phyloP scores from a whole-genome alignment of 2,113 vertebrate species.

The Paramormyrops kingsleyae region DNA sequence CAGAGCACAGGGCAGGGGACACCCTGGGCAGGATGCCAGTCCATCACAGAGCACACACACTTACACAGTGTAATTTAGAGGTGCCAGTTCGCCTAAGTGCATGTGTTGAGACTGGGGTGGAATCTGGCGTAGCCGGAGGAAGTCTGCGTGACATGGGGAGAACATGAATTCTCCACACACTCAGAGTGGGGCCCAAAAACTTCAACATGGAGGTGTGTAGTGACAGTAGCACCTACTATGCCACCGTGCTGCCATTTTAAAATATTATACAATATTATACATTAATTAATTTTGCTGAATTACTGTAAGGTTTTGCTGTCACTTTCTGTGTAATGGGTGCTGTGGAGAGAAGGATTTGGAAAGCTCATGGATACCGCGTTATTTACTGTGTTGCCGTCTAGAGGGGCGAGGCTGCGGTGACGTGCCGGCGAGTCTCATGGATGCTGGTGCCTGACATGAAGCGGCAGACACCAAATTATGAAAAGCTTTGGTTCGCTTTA shows the following conservation, averaged over 20 bases:
- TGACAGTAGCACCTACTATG: neutral
- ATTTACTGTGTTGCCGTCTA: neutral
- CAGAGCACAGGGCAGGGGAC: no score
- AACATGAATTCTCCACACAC: neutral
- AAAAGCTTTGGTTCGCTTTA: neutral
- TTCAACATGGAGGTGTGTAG: neutral
- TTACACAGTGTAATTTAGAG: neutral
- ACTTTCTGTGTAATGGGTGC: neutral
- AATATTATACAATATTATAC: neutral
- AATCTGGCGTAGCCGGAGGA: neutral
- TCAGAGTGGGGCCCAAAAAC: neutral
- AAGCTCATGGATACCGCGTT: neutral
- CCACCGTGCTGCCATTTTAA: neutral
- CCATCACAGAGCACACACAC: neutral
- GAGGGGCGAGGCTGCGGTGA: neutral
- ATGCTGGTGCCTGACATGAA: neutral
- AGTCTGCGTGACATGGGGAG: neutral
- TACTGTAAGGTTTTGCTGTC: neutral
- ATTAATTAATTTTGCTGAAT: neutral
- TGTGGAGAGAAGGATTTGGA: neutral
- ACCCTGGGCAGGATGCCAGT: neutral
- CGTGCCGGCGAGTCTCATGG: neutral
- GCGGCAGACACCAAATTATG: neutral
- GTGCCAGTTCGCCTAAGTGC: neutral
- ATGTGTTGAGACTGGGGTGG: neutral